phyloP scores from a whole-genome alignment of 23 tunicate genomes.

The Styela plicata region DNA sequence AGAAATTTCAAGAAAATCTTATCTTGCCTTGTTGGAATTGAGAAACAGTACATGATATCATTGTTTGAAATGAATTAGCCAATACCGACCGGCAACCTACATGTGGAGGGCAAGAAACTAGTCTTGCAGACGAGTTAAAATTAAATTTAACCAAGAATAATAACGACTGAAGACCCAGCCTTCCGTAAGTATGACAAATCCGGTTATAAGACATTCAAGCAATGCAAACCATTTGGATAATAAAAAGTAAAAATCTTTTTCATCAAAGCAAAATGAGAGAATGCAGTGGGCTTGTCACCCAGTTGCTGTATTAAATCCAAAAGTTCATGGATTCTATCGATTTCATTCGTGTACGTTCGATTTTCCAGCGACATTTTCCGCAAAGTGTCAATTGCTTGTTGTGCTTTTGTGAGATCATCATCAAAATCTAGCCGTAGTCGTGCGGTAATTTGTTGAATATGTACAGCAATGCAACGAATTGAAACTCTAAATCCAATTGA shows the following conservation, averaged over 20 bases:
- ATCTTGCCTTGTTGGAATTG: no score
- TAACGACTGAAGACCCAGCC: no score
- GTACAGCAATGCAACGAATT: not conserved
- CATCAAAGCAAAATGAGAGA: not conserved
- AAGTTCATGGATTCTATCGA: not conserved
- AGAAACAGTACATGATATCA: no score
- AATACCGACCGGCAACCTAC: no score
- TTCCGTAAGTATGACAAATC: no score
- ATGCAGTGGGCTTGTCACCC: not conserved
- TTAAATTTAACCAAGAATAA: no score
- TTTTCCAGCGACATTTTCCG: conserved; percentile 4
- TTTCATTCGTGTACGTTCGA: not conserved
- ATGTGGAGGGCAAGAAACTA: no score
- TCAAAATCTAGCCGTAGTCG: not conserved
- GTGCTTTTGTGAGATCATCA: not conserved
- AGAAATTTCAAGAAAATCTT: no score
- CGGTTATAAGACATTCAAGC: not conserved
- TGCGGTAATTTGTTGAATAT: not conserved
- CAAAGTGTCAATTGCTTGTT: not conserved
- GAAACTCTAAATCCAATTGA: conserved; percentile 36
- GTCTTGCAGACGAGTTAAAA: no score
- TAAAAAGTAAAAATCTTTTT: not conserved
- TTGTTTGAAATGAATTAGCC: no score
- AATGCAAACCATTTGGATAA: not conserved
- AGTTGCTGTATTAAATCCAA: not conserved